Percentiles rank a stretch among this genome's conserved stretches.
Evolutionary conservation across 2,797 vertebrate species (phyloP).

Genomic region (Sciurus carolinensis): DNA sequence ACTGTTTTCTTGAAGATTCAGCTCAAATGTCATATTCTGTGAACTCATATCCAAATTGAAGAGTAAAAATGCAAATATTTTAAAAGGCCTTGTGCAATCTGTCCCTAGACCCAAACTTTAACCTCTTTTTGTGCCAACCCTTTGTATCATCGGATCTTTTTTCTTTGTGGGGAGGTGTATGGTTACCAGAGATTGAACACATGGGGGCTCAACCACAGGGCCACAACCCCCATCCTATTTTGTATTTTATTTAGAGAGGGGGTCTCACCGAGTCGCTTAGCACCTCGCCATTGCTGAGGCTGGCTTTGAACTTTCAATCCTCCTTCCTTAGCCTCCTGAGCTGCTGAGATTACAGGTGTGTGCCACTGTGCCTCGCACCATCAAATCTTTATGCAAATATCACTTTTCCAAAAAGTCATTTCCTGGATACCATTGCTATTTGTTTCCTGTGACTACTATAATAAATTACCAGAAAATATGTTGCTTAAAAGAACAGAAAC

Average conservation of each 20-base stretch:
- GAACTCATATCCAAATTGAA: constrained; percentile 22
- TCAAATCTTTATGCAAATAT: not conserved
- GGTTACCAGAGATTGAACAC: too few species aligned
- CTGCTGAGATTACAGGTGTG: too few species aligned
- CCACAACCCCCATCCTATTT: too few species aligned
- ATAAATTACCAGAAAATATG: not conserved
- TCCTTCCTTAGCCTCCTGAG: too few species aligned
- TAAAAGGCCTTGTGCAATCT: not conserved
- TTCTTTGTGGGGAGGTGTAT: too few species aligned
- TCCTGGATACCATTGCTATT: not conserved
- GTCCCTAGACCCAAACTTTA: not conserved
- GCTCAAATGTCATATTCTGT: constrained; percentile 40
- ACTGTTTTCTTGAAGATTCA: constrained; percentile 55
- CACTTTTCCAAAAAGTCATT: not conserved
- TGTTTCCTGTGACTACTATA: not conserved
- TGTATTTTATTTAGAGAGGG: too few species aligned
- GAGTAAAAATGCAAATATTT: not conserved
- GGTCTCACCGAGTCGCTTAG: too few species aligned
- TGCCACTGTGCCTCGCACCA: too few species aligned
- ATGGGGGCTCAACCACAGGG: too few species aligned
- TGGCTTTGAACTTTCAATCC: too few species aligned
- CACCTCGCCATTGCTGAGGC: too few species aligned
- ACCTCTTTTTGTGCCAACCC: not conserved
- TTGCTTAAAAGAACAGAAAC: not conserved
- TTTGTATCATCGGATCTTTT: not conserved